A percentile compares a stretch with the other conserved stretches of the same genome.
phyloP scores from a whole-genome alignment of 1,140 invertebrate genomes.

The Acromyrmex echinatior region DNA sequence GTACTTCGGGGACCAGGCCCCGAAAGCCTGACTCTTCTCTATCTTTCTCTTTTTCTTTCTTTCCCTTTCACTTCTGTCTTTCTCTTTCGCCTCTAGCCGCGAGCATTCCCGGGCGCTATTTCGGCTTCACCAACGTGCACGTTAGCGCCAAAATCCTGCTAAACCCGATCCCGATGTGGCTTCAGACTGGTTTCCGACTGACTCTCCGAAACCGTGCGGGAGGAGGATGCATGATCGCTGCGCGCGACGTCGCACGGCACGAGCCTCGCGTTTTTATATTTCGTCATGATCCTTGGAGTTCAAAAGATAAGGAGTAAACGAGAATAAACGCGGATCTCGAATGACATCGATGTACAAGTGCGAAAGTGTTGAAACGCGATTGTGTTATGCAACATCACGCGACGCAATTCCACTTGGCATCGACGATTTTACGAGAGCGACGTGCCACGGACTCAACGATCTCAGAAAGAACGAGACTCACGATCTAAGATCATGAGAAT shows the following conservation, averaged over 20 bases:
- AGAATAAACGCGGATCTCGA: conserved; percentile 10
- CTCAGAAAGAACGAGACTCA: neutral
- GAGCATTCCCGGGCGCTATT: conserved; percentile 83
- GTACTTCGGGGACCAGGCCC: conserved; percentile 80
- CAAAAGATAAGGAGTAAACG: conserved; percentile 30
- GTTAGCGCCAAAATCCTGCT: conserved; percentile 72
- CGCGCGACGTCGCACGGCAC: conserved; percentile 56
- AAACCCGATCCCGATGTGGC: conserved; percentile 64
- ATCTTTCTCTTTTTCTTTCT: conserved; percentile 3
- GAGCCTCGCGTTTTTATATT: conserved; percentile 46
- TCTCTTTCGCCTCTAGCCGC: conserved; percentile 80
- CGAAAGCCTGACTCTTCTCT: conserved; percentile 71
- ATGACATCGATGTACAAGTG: neutral
- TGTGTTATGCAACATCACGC: neutral
- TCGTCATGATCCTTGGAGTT: conserved; percentile 23
- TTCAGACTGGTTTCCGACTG: conserved; percentile 49
- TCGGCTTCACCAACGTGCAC: conserved; percentile 65
- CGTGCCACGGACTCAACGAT: conserved; percentile 12
- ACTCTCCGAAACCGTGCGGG: conserved; percentile 21
- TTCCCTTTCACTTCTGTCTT: conserved; percentile 28
- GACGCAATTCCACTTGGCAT: neutral
- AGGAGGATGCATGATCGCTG: conserved; percentile 40
- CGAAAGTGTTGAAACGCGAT: neutral
- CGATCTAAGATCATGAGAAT: neutral
- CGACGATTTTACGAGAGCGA: conserved; percentile 31